Conservation (phyloP, 2,797 vertebrate genomes). For the Hybognathus amarus region DNA sequence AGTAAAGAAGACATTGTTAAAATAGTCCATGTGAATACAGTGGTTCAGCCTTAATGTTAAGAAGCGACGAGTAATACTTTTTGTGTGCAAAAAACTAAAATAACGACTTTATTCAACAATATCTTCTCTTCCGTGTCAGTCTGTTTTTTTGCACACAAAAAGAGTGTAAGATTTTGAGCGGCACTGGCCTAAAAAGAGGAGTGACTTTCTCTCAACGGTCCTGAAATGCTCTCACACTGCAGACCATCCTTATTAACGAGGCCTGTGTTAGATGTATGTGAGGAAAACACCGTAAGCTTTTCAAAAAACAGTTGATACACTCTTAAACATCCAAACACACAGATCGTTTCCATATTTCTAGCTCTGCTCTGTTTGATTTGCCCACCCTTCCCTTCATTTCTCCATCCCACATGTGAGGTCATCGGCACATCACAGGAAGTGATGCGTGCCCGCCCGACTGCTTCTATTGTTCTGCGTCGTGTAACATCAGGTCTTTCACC, state of each 20-base stretch:
- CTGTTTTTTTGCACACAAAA: too few species aligned
- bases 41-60: too few species aligned
- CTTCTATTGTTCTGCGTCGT: not conserved
- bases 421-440: not conserved
- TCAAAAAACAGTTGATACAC: not conserved
- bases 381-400: not conserved
- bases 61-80: too few species aligned
- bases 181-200: not conserved
- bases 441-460: not conserved
- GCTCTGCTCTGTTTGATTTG: not conserved
- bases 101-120: too few species aligned
- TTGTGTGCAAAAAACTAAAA: too few species aligned
- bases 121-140: too few species aligned
- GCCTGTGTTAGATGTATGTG: not conserved
- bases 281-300: not conserved
- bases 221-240: not conserved
- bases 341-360: slow-evolving; percentile 19
- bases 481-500: slow-evolving; percentile 11
- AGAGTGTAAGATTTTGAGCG: not conserved
- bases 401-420: slow-evolving; percentile 17
- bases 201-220: not conserved
- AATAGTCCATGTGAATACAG: too few species aligned
- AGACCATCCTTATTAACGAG: not conserved
- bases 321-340: not conserved
- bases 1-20: too few species aligned